Evolutionary conservation across 2,113 vertebrate species (phyloP).

Genomic region (Gopherus flavomarginatus): DNA sequence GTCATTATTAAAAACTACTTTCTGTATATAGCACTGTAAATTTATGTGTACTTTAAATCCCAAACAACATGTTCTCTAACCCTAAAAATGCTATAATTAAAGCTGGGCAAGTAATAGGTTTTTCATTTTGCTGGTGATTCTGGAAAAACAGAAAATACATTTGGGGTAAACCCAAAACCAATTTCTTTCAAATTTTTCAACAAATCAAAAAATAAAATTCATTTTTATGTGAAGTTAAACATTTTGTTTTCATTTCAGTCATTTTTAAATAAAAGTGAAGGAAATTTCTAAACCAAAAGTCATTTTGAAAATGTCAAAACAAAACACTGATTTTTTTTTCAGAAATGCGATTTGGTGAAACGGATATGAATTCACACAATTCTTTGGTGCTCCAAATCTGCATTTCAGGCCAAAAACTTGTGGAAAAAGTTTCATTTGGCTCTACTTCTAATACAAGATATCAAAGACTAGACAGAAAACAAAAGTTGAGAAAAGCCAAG

Average conservation of each 20-base stretch:
- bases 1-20: background rate
- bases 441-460: background rate
- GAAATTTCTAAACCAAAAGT: background rate
- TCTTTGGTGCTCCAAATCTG: background rate
- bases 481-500: background rate
- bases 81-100: background rate
- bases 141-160: background rate
- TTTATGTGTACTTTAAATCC: background rate
- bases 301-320: background rate
- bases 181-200: background rate
- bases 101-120: background rate
- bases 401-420: background rate
- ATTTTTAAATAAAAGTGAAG: background rate
- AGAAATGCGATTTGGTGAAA: background rate
- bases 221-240: background rate
- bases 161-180: background rate
- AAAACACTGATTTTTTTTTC: background rate
- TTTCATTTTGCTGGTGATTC: background rate
- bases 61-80: background rate
- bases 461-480: background rate
- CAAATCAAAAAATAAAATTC: background rate
- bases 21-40: background rate
- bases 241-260: background rate
- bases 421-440: background rate
- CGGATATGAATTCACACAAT: background rate